phyloP scores from a whole-genome alignment of 2,888 invertebrate species.

The Himalopsyche tibetana region DNA sequence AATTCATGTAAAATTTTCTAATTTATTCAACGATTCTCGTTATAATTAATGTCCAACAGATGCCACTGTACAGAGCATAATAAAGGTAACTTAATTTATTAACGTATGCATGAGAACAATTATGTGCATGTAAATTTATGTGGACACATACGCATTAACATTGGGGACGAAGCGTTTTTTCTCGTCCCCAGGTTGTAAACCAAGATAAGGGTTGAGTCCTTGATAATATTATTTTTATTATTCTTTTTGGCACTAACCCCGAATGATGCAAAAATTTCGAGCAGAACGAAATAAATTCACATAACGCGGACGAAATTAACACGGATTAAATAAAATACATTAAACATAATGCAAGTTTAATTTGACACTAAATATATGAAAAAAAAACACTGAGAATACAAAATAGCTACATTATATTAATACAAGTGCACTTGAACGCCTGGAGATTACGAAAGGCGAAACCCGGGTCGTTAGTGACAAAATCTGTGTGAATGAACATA shows the following conservation, averaged over 20 bases:
- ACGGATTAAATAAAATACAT: background rate
- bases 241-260: background rate
- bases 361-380: too few relatives aligned
- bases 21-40: too few relatives aligned
- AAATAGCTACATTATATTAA: too few relatives aligned
- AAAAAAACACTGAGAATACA: too few relatives aligned
- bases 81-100: background rate
- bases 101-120: slow-evolving; percentile 46
- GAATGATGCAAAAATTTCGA: background rate
- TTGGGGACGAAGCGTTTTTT: background rate
- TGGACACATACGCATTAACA: background rate
- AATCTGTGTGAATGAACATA: too few relatives aligned
- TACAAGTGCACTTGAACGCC: too few relatives aligned
- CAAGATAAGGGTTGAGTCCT: slow-evolving; percentile 6
- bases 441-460: too few relatives aligned
- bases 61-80: too few relatives aligned
- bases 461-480: too few relatives aligned
- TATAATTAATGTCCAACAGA: too few relatives aligned
- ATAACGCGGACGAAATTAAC: background rate
- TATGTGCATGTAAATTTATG: slow-evolving; percentile 52
- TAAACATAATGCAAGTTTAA: background rate
- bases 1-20: too few relatives aligned
- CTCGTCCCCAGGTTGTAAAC: background rate
- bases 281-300: background rate
- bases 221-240: background rate